Conservation (phyloP, 2,113 vertebrate genomes). For the Percina caprodes region DNA sequence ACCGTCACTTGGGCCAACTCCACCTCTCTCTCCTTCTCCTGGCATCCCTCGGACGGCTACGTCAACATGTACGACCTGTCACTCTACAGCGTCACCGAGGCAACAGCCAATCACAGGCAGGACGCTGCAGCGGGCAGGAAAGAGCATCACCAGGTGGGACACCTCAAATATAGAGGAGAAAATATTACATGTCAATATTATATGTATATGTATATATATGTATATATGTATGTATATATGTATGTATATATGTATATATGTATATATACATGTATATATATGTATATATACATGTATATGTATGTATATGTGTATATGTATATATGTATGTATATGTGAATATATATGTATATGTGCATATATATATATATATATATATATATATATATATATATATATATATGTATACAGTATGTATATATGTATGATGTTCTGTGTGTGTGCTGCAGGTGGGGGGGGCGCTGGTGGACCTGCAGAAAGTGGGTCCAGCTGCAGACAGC, state of each 20-base stretch:
- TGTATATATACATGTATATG: too few species aligned
- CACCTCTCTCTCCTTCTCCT: conserved; percentile 68
- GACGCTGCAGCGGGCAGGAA: background rate
- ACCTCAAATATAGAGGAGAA: background rate
- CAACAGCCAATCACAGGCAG: conserved; percentile 20
- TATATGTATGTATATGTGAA: too few species aligned
- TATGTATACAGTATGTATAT: too few species aligned
- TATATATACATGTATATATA: too few species aligned
- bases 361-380: too few species aligned
- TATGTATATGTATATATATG: too few species aligned
- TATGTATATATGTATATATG: too few species aligned
- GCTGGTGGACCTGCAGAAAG: conserved; percentile 55
- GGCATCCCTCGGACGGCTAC: conserved; percentile 64
- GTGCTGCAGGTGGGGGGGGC: conserved; percentile 23
- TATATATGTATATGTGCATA: too few species aligned
- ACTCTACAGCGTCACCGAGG: conserved; percentile 53
- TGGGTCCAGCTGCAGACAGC: conserved; percentile 12
- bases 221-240: too few species aligned
- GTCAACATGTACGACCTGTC: conserved; percentile 73
- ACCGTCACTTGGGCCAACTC: conserved; percentile 35
- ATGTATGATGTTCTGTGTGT: background rate
- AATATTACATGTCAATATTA: too few species aligned
- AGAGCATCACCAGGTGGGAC: conserved; percentile 51
- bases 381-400: too few species aligned
- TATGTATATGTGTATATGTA: too few species aligned